Conservation (phyloP, 2,888 invertebrate genomes). For the Neoascia interrupta region DNA sequence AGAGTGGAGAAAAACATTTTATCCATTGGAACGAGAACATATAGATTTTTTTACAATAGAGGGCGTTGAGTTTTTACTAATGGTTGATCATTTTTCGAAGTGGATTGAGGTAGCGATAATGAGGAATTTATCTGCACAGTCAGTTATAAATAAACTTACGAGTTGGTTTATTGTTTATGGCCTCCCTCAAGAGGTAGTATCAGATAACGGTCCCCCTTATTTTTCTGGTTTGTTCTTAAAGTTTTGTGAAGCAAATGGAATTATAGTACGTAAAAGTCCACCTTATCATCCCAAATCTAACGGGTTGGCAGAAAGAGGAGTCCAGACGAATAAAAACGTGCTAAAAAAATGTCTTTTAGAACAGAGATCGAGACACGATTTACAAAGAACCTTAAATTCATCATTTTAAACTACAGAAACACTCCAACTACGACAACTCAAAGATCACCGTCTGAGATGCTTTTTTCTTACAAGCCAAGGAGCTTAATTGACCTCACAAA, state of each 20-base stretch:
- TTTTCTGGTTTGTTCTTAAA: not conserved
- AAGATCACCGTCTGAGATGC: too few relatives aligned
- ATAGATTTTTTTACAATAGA: slow-evolving; percentile 10
- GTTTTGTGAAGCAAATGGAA: slow-evolving; percentile 6
- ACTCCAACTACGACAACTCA: too few relatives aligned
- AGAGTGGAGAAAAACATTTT: not conserved
- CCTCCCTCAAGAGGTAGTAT: not conserved
- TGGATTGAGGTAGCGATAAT: not conserved
- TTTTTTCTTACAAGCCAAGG: too few relatives aligned
- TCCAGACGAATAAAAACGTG: too few relatives aligned
- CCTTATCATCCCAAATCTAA: slow-evolving; percentile 68
- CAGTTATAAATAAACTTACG: too few relatives aligned
- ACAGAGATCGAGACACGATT: too few relatives aligned
- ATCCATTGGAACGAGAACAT: not conserved
- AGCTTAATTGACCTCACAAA: too few relatives aligned
- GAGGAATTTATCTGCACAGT: not conserved
- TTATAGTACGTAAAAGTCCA: slow-evolving; percentile 35
- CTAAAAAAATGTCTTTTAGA: too few relatives aligned
- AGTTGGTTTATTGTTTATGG: slow-evolving; percentile 2
- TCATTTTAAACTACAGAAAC: too few relatives aligned
- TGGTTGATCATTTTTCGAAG: slow-evolving; percentile 1
- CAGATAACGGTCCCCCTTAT: slow-evolving; percentile 3
- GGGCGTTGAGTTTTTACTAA: not conserved
- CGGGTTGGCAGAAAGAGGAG: slow-evolving; percentile 63
- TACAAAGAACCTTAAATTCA: too few relatives aligned